Base-by-base conservation (phyloP, 2,888 invertebrate genomes). In the Orthosia incerta region DNA sequence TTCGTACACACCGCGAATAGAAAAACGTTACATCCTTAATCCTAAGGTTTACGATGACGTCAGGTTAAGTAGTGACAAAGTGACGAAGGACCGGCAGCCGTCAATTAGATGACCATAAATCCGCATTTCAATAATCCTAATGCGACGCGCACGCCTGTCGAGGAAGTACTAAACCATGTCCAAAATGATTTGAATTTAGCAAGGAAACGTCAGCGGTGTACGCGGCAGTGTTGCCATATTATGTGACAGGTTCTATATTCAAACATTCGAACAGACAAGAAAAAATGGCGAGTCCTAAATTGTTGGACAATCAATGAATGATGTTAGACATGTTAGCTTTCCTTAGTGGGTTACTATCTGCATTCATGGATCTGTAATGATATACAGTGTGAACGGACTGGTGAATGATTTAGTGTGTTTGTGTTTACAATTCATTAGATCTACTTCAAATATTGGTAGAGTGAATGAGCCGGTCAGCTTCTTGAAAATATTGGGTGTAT, bases 141-240 rank as follows among this genome's bases (percentile, higher is more conserved):
- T 83, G 83, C 86, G 81, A 78, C 69, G 66, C 77, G 78, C 74
- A 71, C 69, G 83, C 61, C 76, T 85, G 83, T 84, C 82, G 85
- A 91, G 92, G 92, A 92, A 91, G 89, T 86, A 89, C 85, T 91
- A 90, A 86, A 86, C 81, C 84, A 85, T 87, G 86, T 85, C 81
- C 84, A 82, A 83, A 88, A 86, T 82, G 56, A 86, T 83, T 80
- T 87, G 86, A 89, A 90, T 91, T 91, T 89, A 90, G 90, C 89
- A 80, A 91, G 91, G 91, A 92, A 90, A 90, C 88, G 92, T 91
- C 91, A 90, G 82, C 84, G 85, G 71, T 73, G 66, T 75, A 79
- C 68, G 74, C 72, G 57, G 5, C 50, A 63, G 78, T 82, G 87
- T 84, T 83, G 82, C 86, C 86, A 80, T 83, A 77, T 57, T 55